Evolutionary conservation across 2,113 vertebrate genomes (phyloP).

Genomic region (Siniperca knerii): DNA sequence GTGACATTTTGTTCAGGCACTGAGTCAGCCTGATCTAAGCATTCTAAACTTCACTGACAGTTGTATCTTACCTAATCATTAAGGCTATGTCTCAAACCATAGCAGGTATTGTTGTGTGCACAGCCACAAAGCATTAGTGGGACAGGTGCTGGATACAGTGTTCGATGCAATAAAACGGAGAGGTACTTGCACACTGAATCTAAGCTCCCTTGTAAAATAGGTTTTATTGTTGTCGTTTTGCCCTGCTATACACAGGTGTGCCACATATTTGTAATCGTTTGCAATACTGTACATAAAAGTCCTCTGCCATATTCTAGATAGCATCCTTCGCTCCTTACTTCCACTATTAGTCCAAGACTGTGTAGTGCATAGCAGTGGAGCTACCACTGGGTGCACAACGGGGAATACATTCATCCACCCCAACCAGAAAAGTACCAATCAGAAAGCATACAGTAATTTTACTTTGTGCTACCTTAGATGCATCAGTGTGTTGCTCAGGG

Average conservation of each 20-base stretch:
- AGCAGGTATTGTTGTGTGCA: background rate
- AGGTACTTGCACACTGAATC: background rate
- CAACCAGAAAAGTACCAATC: conserved; percentile 21
- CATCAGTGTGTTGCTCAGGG: background rate
- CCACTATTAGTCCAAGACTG: conserved; percentile 9
- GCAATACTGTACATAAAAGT: background rate
- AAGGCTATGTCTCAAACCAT: background rate
- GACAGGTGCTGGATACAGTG: background rate
- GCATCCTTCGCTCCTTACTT: background rate
- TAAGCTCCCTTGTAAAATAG: conserved; percentile 3
- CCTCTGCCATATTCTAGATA: background rate
- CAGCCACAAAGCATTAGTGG: background rate
- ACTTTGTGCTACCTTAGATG: background rate
- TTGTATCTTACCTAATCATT: background rate
- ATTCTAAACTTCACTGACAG: background rate
- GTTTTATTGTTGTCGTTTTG: background rate
- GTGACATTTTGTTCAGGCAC: background rate
- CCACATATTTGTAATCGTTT: conserved; percentile 9
- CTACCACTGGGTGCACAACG: background rate
- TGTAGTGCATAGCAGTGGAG: conserved; percentile 1
- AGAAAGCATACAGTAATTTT: conserved; percentile 14
- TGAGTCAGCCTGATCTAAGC: background rate
- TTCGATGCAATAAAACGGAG: background rate
- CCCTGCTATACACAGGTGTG: background rate
- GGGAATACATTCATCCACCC: conserved; percentile 13